phyloP scores from a whole-genome alignment of 2,113 vertebrate species.

The Microtus pennsylvanicus region DNA sequence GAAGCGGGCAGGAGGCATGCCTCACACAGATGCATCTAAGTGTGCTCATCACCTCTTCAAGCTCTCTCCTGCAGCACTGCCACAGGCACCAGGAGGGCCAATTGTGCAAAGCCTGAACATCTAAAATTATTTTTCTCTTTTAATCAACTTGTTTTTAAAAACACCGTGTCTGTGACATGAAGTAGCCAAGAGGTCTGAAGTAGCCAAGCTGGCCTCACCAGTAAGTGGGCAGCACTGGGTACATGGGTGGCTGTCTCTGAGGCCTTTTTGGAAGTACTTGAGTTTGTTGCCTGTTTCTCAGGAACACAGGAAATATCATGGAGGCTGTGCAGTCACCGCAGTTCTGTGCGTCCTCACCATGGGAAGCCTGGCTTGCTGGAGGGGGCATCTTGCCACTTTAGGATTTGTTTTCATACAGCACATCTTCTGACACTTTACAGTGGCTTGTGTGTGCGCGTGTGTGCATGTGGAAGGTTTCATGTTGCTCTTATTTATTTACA shows the following conservation, averaged over 20 bases:
- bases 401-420: constrained; percentile 81
- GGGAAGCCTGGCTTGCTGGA: constrained; percentile 63
- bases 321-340: not conserved
- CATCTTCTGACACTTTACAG: constrained; percentile 86
- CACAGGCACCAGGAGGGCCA: constrained; percentile 84
- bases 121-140: constrained; percentile 64
- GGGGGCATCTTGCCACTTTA: constrained; percentile 74
- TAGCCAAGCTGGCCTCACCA: constrained; percentile 76
- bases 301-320: constrained; percentile 59
- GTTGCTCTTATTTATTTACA: constrained; percentile 89
- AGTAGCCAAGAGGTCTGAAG: constrained; percentile 72
- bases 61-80: constrained; percentile 79
- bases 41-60: constrained; percentile 78
- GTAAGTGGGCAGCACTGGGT: constrained; percentile 75
- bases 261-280: constrained; percentile 71
- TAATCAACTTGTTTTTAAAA: constrained; percentile 78
- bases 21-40: constrained; percentile 74
- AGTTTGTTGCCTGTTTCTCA: constrained; percentile 78
- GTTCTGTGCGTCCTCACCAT: not conserved
- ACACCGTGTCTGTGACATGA: constrained; percentile 68
- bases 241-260: constrained; percentile 74
- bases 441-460: constrained; percentile 37
- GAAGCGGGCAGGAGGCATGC: constrained; percentile 77
- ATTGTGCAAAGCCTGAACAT: constrained; percentile 78
- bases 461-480: constrained; percentile 69